These are phyloP conservation scores for Rhingia rostrata DNA, from an alignment of 2,888 invertebrate genomes.

Conservation along the genomic window DNA sequence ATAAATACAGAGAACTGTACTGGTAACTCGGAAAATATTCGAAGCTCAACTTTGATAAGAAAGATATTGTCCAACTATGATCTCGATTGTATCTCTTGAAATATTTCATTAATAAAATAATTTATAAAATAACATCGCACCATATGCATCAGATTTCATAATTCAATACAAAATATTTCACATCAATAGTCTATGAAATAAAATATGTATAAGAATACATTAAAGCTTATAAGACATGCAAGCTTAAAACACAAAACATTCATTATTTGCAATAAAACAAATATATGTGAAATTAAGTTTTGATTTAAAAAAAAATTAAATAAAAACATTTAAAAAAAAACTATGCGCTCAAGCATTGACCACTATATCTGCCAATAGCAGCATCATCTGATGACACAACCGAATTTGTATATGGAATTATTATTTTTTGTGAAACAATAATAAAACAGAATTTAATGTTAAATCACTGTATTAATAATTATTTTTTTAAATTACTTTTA, in stretches of 20 bases:
- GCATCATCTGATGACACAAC: slow-evolving; percentile 22
- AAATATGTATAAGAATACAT: slow-evolving; percentile 7
- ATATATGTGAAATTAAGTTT: neutral
- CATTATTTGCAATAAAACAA: slow-evolving; percentile 22
- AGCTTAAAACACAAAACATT: slow-evolving; percentile 49
- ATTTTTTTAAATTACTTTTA: slow-evolving; percentile 20
- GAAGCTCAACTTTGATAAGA: no score
- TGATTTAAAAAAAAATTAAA: neutral
- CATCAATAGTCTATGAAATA: slow-evolving; percentile 24
- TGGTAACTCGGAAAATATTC: no score
- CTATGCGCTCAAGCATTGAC: slow-evolving; percentile 47
- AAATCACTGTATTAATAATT: slow-evolving; percentile 10
- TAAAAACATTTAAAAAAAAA: slow-evolving; percentile 5
- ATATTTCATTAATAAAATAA: no score
- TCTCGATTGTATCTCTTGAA: no score
- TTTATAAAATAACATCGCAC: no score
- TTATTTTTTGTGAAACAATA: slow-evolving; percentile 25
- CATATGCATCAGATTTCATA: no score
- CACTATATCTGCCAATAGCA: slow-evolving; percentile 19
- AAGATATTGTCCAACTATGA: no score
- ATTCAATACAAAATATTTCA: slow-evolving; percentile 1
- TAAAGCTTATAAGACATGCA: slow-evolving; percentile 49
- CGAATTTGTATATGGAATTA: slow-evolving; percentile 6
- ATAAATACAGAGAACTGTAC: no score
- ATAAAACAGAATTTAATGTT: slow-evolving; percentile 22